These are phyloP conservation scores for Zeus faber DNA, from an alignment of 2,113 vertebrate genomes.

Conservation along the genomic window DNA sequence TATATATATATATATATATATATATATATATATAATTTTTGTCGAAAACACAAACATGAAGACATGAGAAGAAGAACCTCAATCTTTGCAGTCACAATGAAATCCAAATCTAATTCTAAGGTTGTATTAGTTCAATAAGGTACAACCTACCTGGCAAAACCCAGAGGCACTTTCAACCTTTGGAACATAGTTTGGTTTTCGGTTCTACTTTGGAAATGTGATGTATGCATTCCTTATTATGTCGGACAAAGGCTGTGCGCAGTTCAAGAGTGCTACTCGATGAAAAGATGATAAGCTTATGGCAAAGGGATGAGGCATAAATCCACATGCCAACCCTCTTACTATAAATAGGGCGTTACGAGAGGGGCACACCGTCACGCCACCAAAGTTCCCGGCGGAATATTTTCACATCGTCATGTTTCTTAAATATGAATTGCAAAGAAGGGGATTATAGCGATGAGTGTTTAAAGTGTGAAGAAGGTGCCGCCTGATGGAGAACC, in stretches of 20 bases:
- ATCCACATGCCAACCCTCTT: conserved; percentile 41
- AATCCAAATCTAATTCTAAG: too few relatives aligned
- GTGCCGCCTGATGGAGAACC: too few relatives aligned
- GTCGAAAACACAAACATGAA: too few relatives aligned
- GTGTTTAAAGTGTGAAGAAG: too few relatives aligned
- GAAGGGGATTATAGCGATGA: too few relatives aligned
- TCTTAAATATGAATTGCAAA: too few relatives aligned
- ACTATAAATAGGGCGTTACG: conserved; percentile 50
- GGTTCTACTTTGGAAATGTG: conserved; percentile 11
- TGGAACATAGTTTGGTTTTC: conserved; percentile 45
- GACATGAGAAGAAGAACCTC: too few relatives aligned
- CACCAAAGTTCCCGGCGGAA: too few relatives aligned
- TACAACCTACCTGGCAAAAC: conserved; percentile 57
- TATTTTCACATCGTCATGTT: too few relatives aligned
- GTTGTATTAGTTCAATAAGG: background rate
- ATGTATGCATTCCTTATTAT: conserved; percentile 5
- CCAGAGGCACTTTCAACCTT: conserved; percentile 52
- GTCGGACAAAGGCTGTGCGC: conserved; percentile 17
- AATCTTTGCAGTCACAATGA: too few relatives aligned
- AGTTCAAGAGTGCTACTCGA: conserved; percentile 23
- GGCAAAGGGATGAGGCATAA: conserved; percentile 47
- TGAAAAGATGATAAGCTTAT: conserved; percentile 48
- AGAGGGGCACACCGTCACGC: conserved; percentile 13
- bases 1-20: too few relatives aligned
- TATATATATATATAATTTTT: too few relatives aligned